phyloP scores from a whole-genome alignment of 2,113 vertebrate genomes.

The Danio rerio region DNA sequence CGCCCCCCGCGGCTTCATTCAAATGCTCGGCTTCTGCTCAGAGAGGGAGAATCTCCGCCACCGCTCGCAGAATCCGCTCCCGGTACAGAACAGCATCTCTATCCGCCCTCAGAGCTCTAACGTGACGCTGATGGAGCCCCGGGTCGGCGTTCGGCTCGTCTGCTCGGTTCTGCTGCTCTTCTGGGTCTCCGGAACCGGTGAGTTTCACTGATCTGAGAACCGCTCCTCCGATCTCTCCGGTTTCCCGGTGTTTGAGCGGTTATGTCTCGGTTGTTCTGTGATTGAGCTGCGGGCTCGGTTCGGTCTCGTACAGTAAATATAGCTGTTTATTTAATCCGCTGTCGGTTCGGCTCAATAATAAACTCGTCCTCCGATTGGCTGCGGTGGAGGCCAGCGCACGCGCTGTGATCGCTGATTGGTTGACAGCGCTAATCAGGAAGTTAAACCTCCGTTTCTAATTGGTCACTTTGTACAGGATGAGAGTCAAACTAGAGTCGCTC shows the following conservation, averaged over 20 bases:
- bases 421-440: background rate
- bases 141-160: background rate
- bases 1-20: conserved; percentile 19
- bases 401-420: background rate
- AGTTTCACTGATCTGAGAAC: background rate
- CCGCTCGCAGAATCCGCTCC: background rate
- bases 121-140: conserved; percentile 3
- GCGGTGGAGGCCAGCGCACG: background rate
- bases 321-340: background rate
- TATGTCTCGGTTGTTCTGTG: background rate
- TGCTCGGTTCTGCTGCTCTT: conserved; percentile 14
- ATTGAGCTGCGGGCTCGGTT: background rate
- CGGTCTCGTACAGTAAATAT: background rate
- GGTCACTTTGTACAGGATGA: background rate
- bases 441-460: background rate
- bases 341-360: background rate
- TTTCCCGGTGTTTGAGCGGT: no score
- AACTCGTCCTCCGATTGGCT: background rate
- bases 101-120: background rate
- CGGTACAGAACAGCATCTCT: background rate
- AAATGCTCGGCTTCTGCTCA: conserved; percentile 49
- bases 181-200: background rate
- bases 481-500: background rate
- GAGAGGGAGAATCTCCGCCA: background rate
- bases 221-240: no score